Conservation (phyloP, 2,797 vertebrate genomes). For the Propithecus deckenii region DNA sequence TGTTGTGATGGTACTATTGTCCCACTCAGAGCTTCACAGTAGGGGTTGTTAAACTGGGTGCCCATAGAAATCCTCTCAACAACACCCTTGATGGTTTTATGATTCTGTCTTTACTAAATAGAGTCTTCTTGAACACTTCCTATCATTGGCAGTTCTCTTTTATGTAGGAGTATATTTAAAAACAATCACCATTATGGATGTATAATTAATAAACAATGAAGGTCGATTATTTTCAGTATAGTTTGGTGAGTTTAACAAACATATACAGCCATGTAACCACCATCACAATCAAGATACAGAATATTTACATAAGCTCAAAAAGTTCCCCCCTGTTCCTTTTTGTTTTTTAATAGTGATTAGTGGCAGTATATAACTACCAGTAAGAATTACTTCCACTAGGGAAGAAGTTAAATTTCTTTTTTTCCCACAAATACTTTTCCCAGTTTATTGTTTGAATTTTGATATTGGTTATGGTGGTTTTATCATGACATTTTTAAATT, state of each 20-base stretch:
- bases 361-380: too few species aligned
- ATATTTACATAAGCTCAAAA: background rate
- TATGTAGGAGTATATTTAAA: background rate
- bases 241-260: constrained; percentile 20
- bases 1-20: background rate
- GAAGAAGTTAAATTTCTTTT: too few species aligned
- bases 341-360: too few species aligned
- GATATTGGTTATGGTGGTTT: background rate
- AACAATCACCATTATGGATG: background rate
- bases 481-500: too few species aligned
- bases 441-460: constrained; percentile 10
- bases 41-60: background rate
- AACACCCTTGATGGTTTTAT: background rate
- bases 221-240: background rate
- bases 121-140: background rate
- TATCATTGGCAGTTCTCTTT: background rate
- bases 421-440: background rate
- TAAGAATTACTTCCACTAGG: too few species aligned
- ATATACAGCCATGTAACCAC: background rate
- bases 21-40: background rate
- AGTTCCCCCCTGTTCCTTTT: background rate
- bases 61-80: background rate
- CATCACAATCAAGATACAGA: background rate
- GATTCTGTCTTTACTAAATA: background rate
- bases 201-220: background rate